These are phyloP conservation scores for Acromyrmex echinatior DNA, from an alignment of 1,140 invertebrate species.

Conservation along the genomic window DNA sequence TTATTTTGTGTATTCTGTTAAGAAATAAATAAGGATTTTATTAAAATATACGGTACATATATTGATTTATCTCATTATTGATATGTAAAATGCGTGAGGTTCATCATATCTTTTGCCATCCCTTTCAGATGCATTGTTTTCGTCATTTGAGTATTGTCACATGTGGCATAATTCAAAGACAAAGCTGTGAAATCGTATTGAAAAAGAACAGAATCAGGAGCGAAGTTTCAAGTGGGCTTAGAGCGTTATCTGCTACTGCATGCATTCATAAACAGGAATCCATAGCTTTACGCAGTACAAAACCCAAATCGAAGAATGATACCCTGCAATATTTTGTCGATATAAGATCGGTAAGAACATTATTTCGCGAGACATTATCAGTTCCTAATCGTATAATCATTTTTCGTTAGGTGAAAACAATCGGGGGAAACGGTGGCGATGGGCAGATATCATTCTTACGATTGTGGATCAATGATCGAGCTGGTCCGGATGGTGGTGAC, in stretches of 20 bases:
- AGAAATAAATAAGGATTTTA: constrained; percentile 37
- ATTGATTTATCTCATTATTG: constrained; percentile 35
- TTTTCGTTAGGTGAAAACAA: constrained; percentile 85
- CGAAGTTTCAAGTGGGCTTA: constrained; percentile 32
- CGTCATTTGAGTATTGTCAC: constrained; percentile 57
- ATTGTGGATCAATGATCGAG: constrained; percentile 93
- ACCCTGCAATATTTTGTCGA: constrained; percentile 90
- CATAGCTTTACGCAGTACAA: constrained; percentile 85
- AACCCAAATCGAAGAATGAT: constrained; percentile 85
- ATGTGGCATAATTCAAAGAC: constrained; percentile 48
- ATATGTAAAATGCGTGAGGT: neutral
- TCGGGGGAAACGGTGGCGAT: constrained; percentile 96
- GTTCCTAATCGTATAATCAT: neutral
- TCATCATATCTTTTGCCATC: neutral
- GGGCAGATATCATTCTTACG: constrained; percentile 95
- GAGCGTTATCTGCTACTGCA: constrained; percentile 52
- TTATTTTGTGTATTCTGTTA: neutral
- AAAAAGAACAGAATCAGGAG: constrained; percentile 12
- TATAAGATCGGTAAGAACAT: constrained; percentile 86
- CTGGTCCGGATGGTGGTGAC: constrained; percentile 98
- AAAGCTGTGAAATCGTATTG: constrained; percentile 16
- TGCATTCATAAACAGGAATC: neutral
- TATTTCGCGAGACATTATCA: neutral
- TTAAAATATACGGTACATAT: constrained; percentile 22
- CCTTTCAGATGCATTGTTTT: constrained; percentile 79